Evolutionary conservation across 2,113 vertebrate species (phyloP).

Genomic region (Oreamnos americanus): DNA sequence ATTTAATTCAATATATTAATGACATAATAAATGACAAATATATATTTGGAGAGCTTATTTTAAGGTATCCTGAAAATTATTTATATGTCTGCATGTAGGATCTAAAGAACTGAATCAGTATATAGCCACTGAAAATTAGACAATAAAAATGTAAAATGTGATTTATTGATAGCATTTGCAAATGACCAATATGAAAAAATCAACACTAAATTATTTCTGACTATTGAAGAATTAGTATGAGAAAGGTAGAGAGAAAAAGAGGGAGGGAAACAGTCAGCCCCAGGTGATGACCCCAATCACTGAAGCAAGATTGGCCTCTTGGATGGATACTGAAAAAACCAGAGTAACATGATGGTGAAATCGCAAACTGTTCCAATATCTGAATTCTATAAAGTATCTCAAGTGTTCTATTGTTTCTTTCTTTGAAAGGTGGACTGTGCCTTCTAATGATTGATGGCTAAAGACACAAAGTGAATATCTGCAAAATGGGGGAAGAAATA

Average conservation of each 20-base stretch:
- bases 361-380: conserved; percentile 45
- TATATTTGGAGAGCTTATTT: background rate
- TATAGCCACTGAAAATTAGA: background rate
- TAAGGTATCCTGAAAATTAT: background rate
- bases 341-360: background rate
- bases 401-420: conserved; percentile 57
- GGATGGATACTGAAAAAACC: background rate
- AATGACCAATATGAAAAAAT: background rate
- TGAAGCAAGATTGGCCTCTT: conserved; percentile 48
- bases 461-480: conserved; percentile 16
- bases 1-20: background rate
- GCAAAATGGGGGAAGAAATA: conserved; percentile 34
- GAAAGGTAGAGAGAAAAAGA: background rate
- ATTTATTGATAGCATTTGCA: background rate
- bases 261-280: background rate
- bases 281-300: conserved; percentile 61
- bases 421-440: conserved; percentile 35
- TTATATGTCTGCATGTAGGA: background rate
- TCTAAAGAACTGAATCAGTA: background rate
- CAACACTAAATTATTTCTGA: background rate
- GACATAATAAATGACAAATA: background rate
- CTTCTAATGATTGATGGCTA: conserved; percentile 49
- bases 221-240: background rate
- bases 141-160: background rate
- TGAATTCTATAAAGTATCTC: conserved; percentile 59